A percentile compares a stretch with the other conserved stretches of the same genome.
These are phyloP conservation scores for Eilema griseolum DNA, from an alignment of 2,888 invertebrate species.

Conservation along the genomic window DNA sequence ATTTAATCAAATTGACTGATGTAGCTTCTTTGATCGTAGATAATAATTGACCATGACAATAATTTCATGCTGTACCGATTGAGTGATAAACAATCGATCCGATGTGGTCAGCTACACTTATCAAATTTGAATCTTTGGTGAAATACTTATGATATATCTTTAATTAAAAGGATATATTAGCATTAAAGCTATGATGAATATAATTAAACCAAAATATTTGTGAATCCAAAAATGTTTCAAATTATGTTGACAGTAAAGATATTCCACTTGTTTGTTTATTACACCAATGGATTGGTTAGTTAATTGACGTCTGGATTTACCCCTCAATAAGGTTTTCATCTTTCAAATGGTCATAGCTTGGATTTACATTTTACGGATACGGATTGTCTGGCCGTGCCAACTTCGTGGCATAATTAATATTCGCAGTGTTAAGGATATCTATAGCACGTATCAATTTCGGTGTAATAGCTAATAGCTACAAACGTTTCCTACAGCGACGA, in stretches of 20 bases:
- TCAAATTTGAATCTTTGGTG: no score
- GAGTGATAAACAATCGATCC: no score
- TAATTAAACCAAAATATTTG: no score
- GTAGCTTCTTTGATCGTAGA: no score
- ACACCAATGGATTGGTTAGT: constrained; percentile 6
- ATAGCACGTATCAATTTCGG: background rate
- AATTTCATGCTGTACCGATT: no score
- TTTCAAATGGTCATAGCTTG: constrained; percentile 14
- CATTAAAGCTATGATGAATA: no score
- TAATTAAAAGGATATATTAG: no score
- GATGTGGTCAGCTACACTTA: no score
- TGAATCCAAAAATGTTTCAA: background rate
- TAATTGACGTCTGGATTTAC: constrained; percentile 10
- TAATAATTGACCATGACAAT: no score
- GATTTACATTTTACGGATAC: constrained; percentile 12
- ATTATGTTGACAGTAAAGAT: background rate
- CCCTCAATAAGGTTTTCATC: constrained; percentile 1
- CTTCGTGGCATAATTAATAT: constrained; percentile 34
- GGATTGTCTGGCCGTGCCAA: background rate
- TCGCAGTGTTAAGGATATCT: constrained; percentile 13
- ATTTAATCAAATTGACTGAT: no score
- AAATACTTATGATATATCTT: no score
- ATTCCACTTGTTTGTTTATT: background rate
- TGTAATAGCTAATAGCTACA: background rate
- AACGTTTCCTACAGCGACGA: background rate